These are phyloP conservation scores for Coleophora deauratella DNA, from an alignment of 2,888 invertebrate genomes.

Conservation along the genomic window DNA sequence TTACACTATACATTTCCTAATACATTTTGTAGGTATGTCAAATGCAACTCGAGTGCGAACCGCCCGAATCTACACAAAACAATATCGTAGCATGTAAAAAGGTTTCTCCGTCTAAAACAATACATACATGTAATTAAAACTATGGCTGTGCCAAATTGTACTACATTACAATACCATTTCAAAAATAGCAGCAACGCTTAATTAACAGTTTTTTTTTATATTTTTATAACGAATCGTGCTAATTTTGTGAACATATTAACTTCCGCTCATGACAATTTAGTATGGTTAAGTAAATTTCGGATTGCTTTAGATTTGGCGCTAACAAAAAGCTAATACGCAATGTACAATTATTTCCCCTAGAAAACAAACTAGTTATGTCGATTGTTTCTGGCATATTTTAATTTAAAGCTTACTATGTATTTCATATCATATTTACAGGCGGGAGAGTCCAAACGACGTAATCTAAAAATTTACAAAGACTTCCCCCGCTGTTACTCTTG, in stretches of 20 bases:
- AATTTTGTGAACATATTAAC: too few relatives aligned
- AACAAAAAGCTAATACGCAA: not conserved
- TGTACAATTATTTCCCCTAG: conserved; percentile 1
- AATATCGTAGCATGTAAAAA: too few relatives aligned
- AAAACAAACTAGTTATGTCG: conserved; percentile 18
- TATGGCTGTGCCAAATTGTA: conserved; percentile 52
- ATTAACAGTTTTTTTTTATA: not conserved
- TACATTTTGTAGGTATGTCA: too few relatives aligned
- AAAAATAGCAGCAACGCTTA: conserved; percentile 1
- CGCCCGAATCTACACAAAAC: too few relatives aligned
- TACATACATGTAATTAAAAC: conserved; percentile 29
- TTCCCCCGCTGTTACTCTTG: conserved; percentile 11
- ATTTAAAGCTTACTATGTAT: conserved; percentile 22
- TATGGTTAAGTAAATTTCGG: not conserved
- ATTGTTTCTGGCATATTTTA: conserved; percentile 19
- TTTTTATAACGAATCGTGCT: too few relatives aligned
- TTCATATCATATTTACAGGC: conserved; percentile 12
- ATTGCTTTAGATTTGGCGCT: conserved; percentile 1
- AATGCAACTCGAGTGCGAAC: too few relatives aligned
- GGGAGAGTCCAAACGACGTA: conserved; percentile 4
- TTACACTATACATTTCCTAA: too few relatives aligned
- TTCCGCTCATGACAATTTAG: not conserved
- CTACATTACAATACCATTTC: conserved; percentile 28
- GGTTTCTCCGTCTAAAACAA: conserved; percentile 10
- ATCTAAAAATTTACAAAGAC: conserved; percentile 1